Evolutionary conservation across 2,113 vertebrate genomes (phyloP).

Genomic region (Oplegnathus fasciatus): DNA sequence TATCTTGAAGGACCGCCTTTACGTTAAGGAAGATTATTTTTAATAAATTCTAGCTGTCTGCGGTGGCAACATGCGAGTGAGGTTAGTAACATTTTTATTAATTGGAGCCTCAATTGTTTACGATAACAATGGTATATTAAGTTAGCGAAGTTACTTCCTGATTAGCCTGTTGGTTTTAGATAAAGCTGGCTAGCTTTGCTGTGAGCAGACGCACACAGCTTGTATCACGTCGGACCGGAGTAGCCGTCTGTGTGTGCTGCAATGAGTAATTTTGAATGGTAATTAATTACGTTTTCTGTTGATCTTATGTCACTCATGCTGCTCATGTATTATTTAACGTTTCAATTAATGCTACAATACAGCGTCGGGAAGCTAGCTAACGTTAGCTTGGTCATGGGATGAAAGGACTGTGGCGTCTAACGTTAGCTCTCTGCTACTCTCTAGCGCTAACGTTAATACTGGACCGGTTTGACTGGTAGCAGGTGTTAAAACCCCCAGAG

Average conservation of each 20-base stretch:
- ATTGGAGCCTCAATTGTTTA: background rate
- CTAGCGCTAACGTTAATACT: background rate
- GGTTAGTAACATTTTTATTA: conserved; percentile 58
- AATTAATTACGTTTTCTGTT: background rate
- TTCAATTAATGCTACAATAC: background rate
- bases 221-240: background rate
- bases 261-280: background rate
- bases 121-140: background rate
- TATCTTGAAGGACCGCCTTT: background rate
- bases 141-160: background rate
- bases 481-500: background rate
- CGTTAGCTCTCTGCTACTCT: background rate
- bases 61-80: conserved; percentile 74
- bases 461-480: background rate
- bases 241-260: background rate
- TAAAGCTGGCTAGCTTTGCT: conserved; percentile 6
- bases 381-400: background rate
- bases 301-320: no score
- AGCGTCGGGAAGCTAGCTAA: background rate
- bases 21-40: background rate
- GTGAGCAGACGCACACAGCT: background rate
- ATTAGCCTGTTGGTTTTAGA: conserved; percentile 9
- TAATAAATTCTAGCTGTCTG: background rate
- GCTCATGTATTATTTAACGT: background rate
- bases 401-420: background rate